A percentile compares a stretch with the other conserved stretches of the same genome.
These are phyloP conservation scores for Solen grandis DNA, from an alignment of 1,140 invertebrate species.

Conservation along the genomic window DNA sequence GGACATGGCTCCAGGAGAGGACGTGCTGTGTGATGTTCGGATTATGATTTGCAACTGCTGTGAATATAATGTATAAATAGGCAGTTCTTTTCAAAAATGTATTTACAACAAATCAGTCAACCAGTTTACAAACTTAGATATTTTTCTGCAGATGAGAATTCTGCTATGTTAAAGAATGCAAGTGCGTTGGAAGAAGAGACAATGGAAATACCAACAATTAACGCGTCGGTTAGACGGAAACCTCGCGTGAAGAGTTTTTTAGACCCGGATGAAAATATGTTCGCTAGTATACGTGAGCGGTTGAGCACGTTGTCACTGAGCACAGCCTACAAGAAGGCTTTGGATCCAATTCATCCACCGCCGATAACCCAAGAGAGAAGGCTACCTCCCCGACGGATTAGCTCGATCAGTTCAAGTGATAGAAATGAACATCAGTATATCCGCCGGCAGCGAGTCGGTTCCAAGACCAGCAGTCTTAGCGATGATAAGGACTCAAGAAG, in stretches of 20 bases:
- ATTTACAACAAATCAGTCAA: too few relatives aligned
- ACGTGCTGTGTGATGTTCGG: too few relatives aligned
- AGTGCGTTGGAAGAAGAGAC: too few relatives aligned
- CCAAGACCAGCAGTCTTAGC: slow-evolving; percentile 18
- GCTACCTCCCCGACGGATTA: slow-evolving; percentile 24
- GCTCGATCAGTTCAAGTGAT: slow-evolving; percentile 18
- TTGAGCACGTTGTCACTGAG: slow-evolving; percentile 33
- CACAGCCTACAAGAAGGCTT: slow-evolving; percentile 28
- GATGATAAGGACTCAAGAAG: slow-evolving; percentile 28
- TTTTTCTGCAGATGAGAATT: too few relatives aligned
- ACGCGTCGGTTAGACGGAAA: neutral
- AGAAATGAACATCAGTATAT: neutral
- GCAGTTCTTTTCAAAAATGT: too few relatives aligned
- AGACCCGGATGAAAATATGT: slow-evolving; percentile 29
- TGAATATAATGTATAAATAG: too few relatives aligned
- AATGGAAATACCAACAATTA: too few relatives aligned
- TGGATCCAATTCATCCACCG: neutral
- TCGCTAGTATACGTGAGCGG: slow-evolving; percentile 38
- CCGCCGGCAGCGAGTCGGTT: neutral
- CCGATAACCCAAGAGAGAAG: slow-evolving; percentile 7
- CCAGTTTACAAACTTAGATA: too few relatives aligned
- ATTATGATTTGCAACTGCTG: too few relatives aligned
- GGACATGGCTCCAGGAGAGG: too few relatives aligned
- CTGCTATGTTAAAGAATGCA: too few relatives aligned
- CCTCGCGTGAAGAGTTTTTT: slow-evolving; percentile 2